Percentiles rank a stretch among this genome's conserved stretches.
Evolutionary conservation across 2,797 vertebrate species (phyloP).

Genomic region (Sphenopsis melanotis): DNA sequence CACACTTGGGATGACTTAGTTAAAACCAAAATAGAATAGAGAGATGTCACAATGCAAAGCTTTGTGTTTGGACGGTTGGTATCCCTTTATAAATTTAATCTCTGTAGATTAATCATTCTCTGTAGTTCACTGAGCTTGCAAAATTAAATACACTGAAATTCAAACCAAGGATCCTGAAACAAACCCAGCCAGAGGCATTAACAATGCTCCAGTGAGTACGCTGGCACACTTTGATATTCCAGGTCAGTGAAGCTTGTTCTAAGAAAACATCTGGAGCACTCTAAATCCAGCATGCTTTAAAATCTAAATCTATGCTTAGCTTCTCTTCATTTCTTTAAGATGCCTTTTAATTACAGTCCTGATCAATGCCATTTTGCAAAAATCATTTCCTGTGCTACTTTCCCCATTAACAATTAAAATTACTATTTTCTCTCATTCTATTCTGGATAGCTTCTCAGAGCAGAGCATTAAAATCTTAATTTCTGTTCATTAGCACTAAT

Average conservation of each 20-base stretch:
- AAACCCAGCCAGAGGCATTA: conserved; percentile 35
- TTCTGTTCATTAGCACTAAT: not conserved
- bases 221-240: conserved; percentile 44
- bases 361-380: conserved; percentile 16
- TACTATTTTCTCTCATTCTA: not conserved
- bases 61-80: not conserved
- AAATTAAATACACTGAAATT: conserved; percentile 21
- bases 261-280: conserved; percentile 64
- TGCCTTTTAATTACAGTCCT: conserved; percentile 10
- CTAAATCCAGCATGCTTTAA: conserved; percentile 35
- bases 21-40: not conserved
- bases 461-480: not conserved
- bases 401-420: not conserved
- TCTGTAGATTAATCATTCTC: not conserved
- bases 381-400: not conserved
- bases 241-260: conserved; percentile 63
- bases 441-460: not conserved
- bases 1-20: not conserved
- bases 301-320: conserved; percentile 18
- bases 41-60: not conserved
- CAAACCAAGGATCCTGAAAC: conserved; percentile 22
- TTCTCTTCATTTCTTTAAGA: conserved; percentile 31
- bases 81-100: not conserved
- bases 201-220: not conserved
- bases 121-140: not conserved